Percentiles rank a stretch among this genome's conserved stretches.
Evolutionary conservation across 2,113 vertebrate species (phyloP).

Genomic region (Chaenogobius annularis): DNA sequence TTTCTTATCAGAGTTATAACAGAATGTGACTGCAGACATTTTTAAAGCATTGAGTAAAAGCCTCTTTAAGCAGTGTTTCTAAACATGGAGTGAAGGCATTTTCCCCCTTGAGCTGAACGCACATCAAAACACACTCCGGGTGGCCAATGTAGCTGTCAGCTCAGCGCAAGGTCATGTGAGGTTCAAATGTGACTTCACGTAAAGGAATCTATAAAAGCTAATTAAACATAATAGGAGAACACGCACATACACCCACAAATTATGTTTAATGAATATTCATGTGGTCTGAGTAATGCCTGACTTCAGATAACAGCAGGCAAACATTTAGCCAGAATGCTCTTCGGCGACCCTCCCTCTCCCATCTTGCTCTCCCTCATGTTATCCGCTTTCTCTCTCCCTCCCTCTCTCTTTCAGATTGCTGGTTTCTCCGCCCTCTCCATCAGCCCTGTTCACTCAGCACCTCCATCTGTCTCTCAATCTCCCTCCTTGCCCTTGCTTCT

Average conservation of each 20-base stretch:
- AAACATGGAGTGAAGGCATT: neutral
- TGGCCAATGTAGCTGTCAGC: slow-evolving; percentile 13
- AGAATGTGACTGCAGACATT: slow-evolving; percentile 16
- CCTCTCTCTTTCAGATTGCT: neutral
- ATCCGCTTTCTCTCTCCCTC: neutral
- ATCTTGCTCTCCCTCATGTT: neutral
- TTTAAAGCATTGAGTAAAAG: slow-evolving; percentile 13
- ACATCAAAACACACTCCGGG: slow-evolving; percentile 17
- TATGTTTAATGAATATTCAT: slow-evolving; percentile 71
- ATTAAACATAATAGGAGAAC: slow-evolving; percentile 46
- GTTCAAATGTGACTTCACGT: slow-evolving; percentile 57
- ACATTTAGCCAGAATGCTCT: slow-evolving; percentile 56
- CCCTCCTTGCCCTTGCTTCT: slow-evolving; percentile 17
- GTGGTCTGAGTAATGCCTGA: slow-evolving; percentile 53
- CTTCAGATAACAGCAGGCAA: slow-evolving; percentile 62
- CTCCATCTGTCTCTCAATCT: slow-evolving; percentile 55
- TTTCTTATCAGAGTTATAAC: slow-evolving; percentile 32
- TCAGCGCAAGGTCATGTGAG: slow-evolving; percentile 53
- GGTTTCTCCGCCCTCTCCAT: slow-evolving; percentile 32
- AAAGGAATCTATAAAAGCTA: slow-evolving; percentile 61
- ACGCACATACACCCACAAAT: slow-evolving; percentile 19
- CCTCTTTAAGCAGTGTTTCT: slow-evolving; percentile 16
- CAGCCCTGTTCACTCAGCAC: slow-evolving; percentile 46
- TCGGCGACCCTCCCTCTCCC: slow-evolving; percentile 16
- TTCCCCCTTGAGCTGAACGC: slow-evolving; percentile 18